Conservation (phyloP, 2,888 invertebrate genomes). For the Carpatolechia fugitivella region DNA sequence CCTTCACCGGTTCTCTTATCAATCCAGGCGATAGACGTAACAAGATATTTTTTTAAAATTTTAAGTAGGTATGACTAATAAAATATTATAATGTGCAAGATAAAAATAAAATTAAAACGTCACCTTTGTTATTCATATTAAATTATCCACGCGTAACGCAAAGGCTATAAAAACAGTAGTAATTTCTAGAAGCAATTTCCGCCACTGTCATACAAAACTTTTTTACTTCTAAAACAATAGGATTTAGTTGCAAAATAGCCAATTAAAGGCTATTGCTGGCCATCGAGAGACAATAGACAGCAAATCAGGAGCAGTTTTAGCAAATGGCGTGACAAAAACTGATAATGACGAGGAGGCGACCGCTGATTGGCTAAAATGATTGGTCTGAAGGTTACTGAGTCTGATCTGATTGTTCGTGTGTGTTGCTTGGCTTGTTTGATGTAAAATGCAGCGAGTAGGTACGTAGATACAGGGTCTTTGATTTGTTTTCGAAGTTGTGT, state of each 20-base stretch:
- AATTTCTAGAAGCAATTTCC: background rate
- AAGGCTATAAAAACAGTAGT: background rate
- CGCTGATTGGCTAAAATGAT: conserved; percentile 67
- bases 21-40: too few species aligned
- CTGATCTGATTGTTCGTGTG: background rate
- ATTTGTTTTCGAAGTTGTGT: background rate
- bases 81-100: too few species aligned
- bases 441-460: background rate
- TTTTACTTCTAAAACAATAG: conserved; percentile 8
- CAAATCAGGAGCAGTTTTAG: conserved; percentile 35
- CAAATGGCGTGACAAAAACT: conserved; percentile 47
- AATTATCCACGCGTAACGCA: background rate
- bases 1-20: too few species aligned
- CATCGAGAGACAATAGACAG: background rate
- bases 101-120: background rate
- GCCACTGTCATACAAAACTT: background rate
- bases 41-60: too few species aligned
- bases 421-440: background rate
- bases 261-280: conserved; percentile 5
- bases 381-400: background rate
- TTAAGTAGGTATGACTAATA: too few species aligned
- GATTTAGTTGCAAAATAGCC: conserved; percentile 3
- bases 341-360: background rate
- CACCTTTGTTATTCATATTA: background rate
- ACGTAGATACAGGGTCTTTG: background rate